Base-by-base conservation (phyloP, 2,113 vertebrate genomes). In the Poecilia latipinna region DNA sequence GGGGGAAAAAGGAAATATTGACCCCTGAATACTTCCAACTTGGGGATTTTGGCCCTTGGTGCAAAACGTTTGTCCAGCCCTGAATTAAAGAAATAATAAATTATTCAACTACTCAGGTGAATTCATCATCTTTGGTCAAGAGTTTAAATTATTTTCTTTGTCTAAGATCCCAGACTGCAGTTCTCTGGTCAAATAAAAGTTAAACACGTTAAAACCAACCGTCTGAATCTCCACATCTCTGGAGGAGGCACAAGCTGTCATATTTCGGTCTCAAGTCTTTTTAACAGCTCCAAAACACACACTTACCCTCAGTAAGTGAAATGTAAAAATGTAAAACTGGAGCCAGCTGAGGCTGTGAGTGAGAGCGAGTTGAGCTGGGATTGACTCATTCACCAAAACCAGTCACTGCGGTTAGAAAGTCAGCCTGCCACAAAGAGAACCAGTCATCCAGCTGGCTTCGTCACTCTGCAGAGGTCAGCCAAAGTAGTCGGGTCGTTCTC, bases 301-400 rank as follows among this genome's bases (percentile, higher is more conserved):
- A 82, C 78, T 78, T 70, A 86, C 78, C 89, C 87, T 88, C 65
- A 67, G 57, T 8, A 86, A 77, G 72, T 76, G 70, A 86, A 85
- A 79, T 79, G 71, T 82, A 73, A 66, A 68, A 72, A 87, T 82
- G 66, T 57, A 77, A 81, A 35, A 73, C 76, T 78, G 12, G 70
- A 57, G 37, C 61, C 44, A 42, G n/a, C 63, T 24, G 29, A 75
- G 32, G n/a, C 74, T 32, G 69, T 12, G 61, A 72, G 82, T 81
- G 77, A 87, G 84, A 91, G 80, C 62, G 83, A 70, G 83, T 92
- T 90, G 82, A 80, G 79, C 48, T 75, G 74, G 72, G 70, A 70
- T 79, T 75, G 87, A 91, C 79, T 90, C 85, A 85, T 63, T 67
- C 80, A 5, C 78, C 87, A 84, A 73, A 89, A 84, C 77, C 75